These are phyloP conservation scores for Phallusia fumigata DNA, from an alignment of 23 tunicate genomes.

Conservation along the genomic window DNA sequence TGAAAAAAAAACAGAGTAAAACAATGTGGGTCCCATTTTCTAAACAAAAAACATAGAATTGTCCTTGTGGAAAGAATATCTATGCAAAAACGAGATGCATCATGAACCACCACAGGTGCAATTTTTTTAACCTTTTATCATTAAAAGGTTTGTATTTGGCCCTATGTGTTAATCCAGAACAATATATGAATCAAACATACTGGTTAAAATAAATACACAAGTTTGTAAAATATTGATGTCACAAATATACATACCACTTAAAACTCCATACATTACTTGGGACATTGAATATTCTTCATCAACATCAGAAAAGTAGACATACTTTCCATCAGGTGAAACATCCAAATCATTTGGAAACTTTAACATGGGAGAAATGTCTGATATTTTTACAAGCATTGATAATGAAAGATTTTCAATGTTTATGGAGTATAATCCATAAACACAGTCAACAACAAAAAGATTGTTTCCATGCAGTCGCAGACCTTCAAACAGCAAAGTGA, in stretches of 20 bases:
- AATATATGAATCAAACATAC: not conserved
- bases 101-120: too few relatives aligned
- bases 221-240: not conserved
- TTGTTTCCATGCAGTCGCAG: not conserved
- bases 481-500: not conserved
- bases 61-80: too few relatives aligned
- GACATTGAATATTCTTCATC: constrained; percentile 19
- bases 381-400: constrained; percentile 17
- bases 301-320: constrained; percentile 59
- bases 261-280: constrained; percentile 15
- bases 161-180: too few relatives aligned
- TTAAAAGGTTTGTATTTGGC: too few relatives aligned
- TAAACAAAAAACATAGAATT: too few relatives aligned
- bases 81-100: too few relatives aligned
- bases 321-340: constrained; percentile 28
- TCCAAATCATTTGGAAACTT: constrained; percentile 66
- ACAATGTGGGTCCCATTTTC: too few relatives aligned
- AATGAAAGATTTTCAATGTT: not conserved
- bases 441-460: constrained; percentile 59
- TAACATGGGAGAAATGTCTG: constrained; percentile 36
- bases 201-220: not conserved
- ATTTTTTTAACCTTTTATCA: too few relatives aligned
- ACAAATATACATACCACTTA: constrained; percentile 28
- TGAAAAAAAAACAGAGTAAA: too few relatives aligned
- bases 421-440: constrained; percentile 47